Evolutionary conservation across 1,140 invertebrate genomes (phyloP), one percentile per base, ranked within the genome.

Genomic region (Branchinecta lindahli): DNA sequence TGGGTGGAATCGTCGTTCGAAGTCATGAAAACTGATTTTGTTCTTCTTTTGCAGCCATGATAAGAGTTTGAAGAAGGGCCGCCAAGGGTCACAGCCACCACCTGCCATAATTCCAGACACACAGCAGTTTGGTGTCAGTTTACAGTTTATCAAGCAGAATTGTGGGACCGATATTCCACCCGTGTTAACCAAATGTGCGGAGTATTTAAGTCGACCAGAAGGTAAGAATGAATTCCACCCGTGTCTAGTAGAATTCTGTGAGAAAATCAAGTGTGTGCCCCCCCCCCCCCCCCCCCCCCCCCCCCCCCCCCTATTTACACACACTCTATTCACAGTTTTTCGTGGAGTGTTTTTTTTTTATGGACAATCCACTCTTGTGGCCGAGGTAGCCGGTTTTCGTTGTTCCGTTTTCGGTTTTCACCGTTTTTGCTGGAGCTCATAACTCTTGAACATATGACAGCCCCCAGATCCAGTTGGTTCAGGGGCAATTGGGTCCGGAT

Each of bases 51-150:
- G 46, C 77, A 90, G 89, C 71, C 85, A 90, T 76, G 88, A 91
- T 78, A 84, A 84, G 74, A 80, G 84, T 70, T 76, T 91, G 67
- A 78, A 87, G 72, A 84, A 81, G 70, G 82, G 81, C 70, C 75
- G 46, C 18, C 67, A 70, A n/a, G 33, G 12, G 66, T 67, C 79
- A 71, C 15, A 81, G 82, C 68, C 85, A 83, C 66, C 15, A 8
- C 61, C 68, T n/a, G 44, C 44, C 46, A 20, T 61, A 44, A 68
- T 68, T 47, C 79, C 84, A 71, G 84, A 86, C 15, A 91, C 88
- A 12, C 89, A 91, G 76, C 94, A 98, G 80, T 98, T 97, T 82
- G 93, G 94, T 45, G 93, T 96, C 8, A 88, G 91, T 21, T 80
- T 98, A 71, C 85, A 89, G 76, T 92, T 91, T 77, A 94, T 98